Base-by-base conservation (phyloP, 1,140 invertebrate genomes). In the Ceratitis capitata region DNA sequence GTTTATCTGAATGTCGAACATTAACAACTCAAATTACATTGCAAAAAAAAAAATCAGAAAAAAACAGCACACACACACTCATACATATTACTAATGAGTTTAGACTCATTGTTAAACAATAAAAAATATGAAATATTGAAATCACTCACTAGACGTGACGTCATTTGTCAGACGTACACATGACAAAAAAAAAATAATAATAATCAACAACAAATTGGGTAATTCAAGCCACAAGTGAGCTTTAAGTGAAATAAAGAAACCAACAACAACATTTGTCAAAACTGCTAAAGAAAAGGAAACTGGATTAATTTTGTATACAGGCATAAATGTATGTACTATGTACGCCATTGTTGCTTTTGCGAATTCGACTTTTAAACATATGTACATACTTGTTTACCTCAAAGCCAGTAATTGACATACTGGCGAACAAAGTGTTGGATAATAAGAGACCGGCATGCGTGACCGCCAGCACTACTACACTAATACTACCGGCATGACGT, bases 1-100 rank as follows among this genome's bases (percentile, higher is more conserved):
- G 39, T 45, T 78, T 78, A 45, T n/a, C 39, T 23, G 69, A n/a
- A 78, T 45, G 39, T 45, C 39, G 26, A 26, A 78, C 39, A 78
- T 47, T 78, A 29, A 78, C 69, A 23, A 47, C 69, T 78, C 39
- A 78, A 78, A 78, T 78, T 78, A 78, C 69, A 78, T 45, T 9
- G 35, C 14, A 23, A 45, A 78, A 14, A 74, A 35, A 78, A 10
- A 19, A 56, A n/a, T n/a, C n/a, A n/a, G n/a, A n/a, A n/a, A 69
- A 69, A 69, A 64, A 35, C 23, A 69, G 23, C 51, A 56, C n/a
- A n/a, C n/a, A n/a, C n/a, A n/a, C n/a, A n/a, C n/a, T n/a, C n/a
- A n/a, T n/a, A n/a, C n/a, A n/a, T n/a, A n/a, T n/a, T n/a, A n/a
- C n/a, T n/a, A n/a, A n/a, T n/a, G n/a, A n/a, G n/a, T n/a, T n/a